These are phyloP conservation scores for Meganola albula DNA, from an alignment of 2,888 invertebrate genomes.

Conservation along the genomic window DNA sequence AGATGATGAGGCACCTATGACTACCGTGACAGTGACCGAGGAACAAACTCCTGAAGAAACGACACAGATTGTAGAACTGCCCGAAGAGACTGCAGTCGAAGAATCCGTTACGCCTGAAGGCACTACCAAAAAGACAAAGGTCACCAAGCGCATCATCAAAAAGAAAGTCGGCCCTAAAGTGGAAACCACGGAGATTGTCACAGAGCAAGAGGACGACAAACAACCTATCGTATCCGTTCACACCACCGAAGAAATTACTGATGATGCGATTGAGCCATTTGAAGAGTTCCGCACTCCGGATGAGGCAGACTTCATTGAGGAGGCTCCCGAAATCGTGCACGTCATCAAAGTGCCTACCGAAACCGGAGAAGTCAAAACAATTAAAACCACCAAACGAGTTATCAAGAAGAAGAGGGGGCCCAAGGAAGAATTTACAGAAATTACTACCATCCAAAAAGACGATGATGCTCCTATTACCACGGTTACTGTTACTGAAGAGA, in stretches of 20 bases:
- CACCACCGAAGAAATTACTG: slow-evolving; percentile 36
- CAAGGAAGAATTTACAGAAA: slow-evolving; percentile 31
- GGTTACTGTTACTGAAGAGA: slow-evolving; percentile 36
- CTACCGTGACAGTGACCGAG: slow-evolving; percentile 1
- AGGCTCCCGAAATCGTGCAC: slow-evolving; percentile 22
- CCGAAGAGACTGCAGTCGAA: slow-evolving; percentile 4
- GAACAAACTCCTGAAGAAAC: slow-evolving; percentile 1
- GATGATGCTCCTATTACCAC: slow-evolving; percentile 19
- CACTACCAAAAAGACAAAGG: slow-evolving; percentile 32
- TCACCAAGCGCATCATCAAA: slow-evolving; percentile 38
- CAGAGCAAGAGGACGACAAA: slow-evolving; percentile 36
- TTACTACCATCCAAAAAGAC: slow-evolving; percentile 23
- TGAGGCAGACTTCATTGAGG: slow-evolving; percentile 20
- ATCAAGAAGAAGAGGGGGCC: slow-evolving; percentile 35
- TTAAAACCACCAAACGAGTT: slow-evolving; percentile 33
- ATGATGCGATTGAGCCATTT: slow-evolving; percentile 20
- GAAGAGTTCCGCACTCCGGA: slow-evolving; percentile 14
- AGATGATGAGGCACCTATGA: slow-evolving; percentile 4
- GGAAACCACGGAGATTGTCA: slow-evolving; percentile 41
- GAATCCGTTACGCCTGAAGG: slow-evolving; percentile 13
- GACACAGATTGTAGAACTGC: slow-evolving; percentile 5
- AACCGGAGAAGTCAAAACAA: slow-evolving; percentile 27
- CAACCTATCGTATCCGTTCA: slow-evolving; percentile 50
- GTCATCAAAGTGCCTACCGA: slow-evolving; percentile 31
- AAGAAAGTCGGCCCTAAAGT: slow-evolving; percentile 39